Percentiles rank a stretch among this genome's conserved stretches.
Conservation (phyloP, 1,140 invertebrate species). For the Bombus sylvicola region DNA sequence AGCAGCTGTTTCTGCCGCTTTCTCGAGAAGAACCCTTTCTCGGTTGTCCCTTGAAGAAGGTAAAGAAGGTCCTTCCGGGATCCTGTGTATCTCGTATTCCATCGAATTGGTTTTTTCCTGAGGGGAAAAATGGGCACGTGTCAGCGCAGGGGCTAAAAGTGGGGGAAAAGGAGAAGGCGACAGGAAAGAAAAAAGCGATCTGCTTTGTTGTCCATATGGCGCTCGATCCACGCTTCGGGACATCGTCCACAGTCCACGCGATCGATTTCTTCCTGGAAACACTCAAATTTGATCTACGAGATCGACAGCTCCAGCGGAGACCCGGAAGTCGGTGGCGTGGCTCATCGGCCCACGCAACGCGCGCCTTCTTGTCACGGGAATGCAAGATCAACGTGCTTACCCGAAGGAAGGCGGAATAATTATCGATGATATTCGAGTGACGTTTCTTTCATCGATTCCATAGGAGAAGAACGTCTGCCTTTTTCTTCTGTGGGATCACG, state of each 20-base stretch:
- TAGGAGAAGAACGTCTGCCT: not conserved
- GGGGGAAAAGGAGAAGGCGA: slow-evolving; percentile 37
- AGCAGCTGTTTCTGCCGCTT: slow-evolving; percentile 64
- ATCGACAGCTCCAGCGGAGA: slow-evolving; percentile 49
- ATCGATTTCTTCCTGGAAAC: slow-evolving; percentile 73
- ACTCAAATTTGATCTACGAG: slow-evolving; percentile 62
- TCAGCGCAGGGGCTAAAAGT: slow-evolving; percentile 28
- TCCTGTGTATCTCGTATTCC: slow-evolving; percentile 70
- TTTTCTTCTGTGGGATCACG: not conserved
- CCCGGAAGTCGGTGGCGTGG: slow-evolving; percentile 62
- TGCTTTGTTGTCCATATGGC: slow-evolving; percentile 64
- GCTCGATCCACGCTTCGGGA: slow-evolving; percentile 34
- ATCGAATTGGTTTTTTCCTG: slow-evolving; percentile 62
- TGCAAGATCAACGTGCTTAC: not conserved
- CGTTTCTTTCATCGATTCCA: not conserved
- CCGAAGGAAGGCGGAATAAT: slow-evolving; percentile 27
- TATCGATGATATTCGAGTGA: slow-evolving; percentile 32
- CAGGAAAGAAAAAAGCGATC: slow-evolving; percentile 36
- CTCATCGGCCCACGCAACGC: slow-evolving; percentile 50
- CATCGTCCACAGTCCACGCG: slow-evolving; percentile 35
- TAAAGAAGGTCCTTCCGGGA: slow-evolving; percentile 57
- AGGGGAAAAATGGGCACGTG: slow-evolving; percentile 51
- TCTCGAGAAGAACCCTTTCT: slow-evolving; percentile 66
- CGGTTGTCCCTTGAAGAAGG: slow-evolving; percentile 20
- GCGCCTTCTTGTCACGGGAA: not conserved